Evolutionary conservation across 2,797 vertebrate genomes (phyloP).

Genomic region (Falco peregrinus): DNA sequence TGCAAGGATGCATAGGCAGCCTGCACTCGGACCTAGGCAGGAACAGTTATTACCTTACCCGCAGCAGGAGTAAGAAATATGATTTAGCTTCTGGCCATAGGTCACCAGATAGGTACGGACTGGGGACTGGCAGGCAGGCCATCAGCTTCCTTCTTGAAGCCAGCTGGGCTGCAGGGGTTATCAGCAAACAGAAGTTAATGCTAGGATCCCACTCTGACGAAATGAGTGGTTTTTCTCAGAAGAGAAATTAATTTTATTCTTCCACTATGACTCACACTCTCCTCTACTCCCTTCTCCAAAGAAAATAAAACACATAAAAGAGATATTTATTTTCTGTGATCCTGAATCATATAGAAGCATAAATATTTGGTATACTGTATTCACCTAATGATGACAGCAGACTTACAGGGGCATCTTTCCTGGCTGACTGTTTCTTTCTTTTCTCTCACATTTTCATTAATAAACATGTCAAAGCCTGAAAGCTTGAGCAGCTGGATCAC

Average conservation of each 20-base stretch:
- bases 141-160: not conserved
- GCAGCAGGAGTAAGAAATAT: not conserved
- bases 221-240: conserved; percentile 14
- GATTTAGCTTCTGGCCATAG: not conserved
- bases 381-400: conserved; percentile 37
- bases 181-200: not conserved
- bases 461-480: conserved; percentile 29
- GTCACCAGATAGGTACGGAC: not conserved
- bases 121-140: not conserved
- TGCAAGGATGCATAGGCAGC: not conserved
- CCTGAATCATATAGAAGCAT: conserved; percentile 17
- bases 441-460: conserved; percentile 28
- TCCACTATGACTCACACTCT: conserved; percentile 19
- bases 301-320: conserved; percentile 41
- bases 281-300: conserved; percentile 16
- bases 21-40: not conserved
- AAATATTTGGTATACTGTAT: conserved; percentile 17
- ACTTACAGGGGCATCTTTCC: not conserved
- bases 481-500: not conserved
- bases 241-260: conserved; percentile 16
- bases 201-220: not conserved
- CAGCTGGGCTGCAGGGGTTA: not conserved
- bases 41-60: not conserved
- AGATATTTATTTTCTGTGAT: conserved; percentile 31
- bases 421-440: conserved; percentile 13